A percentile compares a stretch with the other conserved stretches of the same genome.
These are phyloP conservation scores for Actenoides lindsayi DNA, from an alignment of 2,113 vertebrate genomes.

Conservation along the genomic window DNA sequence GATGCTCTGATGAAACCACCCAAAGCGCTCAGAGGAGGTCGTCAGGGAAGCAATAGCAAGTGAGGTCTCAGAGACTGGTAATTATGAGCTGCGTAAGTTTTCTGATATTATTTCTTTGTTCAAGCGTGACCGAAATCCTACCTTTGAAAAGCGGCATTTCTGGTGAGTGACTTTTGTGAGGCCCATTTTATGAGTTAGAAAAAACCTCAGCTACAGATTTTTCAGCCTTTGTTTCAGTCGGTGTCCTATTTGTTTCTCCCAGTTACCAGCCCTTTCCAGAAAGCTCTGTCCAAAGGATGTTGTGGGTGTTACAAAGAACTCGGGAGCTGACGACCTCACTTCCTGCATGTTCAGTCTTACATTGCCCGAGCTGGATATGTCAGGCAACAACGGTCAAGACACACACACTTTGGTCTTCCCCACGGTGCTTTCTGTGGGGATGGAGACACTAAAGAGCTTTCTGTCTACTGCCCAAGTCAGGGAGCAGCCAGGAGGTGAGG, in stretches of 20 bases:
- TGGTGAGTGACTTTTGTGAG: not conserved
- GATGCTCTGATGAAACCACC: not conserved
- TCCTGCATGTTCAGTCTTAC: not conserved
- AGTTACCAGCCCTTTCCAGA: not conserved
- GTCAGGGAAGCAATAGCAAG: not conserved
- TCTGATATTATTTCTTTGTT: not conserved
- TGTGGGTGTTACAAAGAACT: not conserved
- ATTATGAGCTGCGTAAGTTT: not conserved
- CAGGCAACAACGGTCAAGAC: not conserved
- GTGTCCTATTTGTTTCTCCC: not conserved
- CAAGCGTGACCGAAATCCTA: not conserved
- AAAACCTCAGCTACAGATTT: not conserved
- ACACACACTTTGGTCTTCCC: not conserved
- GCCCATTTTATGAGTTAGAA: not conserved
- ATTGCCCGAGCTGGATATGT: not conserved
- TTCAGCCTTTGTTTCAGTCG: not conserved
- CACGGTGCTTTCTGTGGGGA: not conserved
- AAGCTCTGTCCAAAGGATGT: not conserved
- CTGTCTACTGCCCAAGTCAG: not conserved
- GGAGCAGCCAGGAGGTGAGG: not conserved
- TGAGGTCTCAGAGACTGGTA: not conserved
- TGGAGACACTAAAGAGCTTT: not conserved
- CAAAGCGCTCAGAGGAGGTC: not conserved
- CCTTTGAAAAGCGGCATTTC: not conserved
- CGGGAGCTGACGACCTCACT: not conserved